A percentile compares a stretch with the other conserved stretches of the same genome.
These are phyloP conservation scores for Hirtodrosophila cameraria DNA, from an alignment of 2,888 invertebrate species.

Conservation along the genomic window DNA sequence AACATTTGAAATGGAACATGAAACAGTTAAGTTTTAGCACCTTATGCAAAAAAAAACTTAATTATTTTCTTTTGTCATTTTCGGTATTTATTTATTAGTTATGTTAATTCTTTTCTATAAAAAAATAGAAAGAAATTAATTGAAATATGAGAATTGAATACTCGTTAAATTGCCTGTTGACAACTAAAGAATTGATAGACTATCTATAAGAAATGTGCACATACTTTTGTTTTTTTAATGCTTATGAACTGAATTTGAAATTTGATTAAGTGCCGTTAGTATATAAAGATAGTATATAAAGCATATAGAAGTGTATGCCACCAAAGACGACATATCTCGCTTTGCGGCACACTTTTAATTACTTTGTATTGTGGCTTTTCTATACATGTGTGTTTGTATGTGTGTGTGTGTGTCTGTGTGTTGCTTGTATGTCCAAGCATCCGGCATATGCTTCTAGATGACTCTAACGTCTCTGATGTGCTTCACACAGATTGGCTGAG, in stretches of 20 bases:
- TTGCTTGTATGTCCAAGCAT: conserved; percentile 50
- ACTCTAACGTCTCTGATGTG: conserved; percentile 50
- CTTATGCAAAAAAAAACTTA: neutral
- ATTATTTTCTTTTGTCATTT: neutral
- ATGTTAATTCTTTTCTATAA: neutral
- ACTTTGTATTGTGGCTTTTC: conserved; percentile 37
- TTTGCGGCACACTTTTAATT: conserved; percentile 66
- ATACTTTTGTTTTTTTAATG: conserved; percentile 46
- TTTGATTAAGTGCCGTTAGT: conserved; percentile 33
- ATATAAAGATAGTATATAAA: conserved; percentile 11
- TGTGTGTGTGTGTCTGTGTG: conserved; percentile 6
- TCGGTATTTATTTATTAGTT: neutral
- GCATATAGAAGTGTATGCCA: conserved; percentile 24
- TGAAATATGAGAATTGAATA: no score
- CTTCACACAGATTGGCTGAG: conserved; percentile 51
- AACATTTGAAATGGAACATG: neutral
- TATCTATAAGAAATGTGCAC: conserved; percentile 14
- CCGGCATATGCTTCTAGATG: conserved; percentile 60
- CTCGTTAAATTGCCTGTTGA: neutral
- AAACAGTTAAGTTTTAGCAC: conserved; percentile 17
- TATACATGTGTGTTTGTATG: conserved; percentile 20
- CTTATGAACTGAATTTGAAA: conserved; percentile 49
- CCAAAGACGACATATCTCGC: conserved; percentile 34
- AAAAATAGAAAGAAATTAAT: neutral
- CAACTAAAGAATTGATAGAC: neutral